These are phyloP conservation scores for Hermodice carunculata DNA, from an alignment of 2,888 invertebrate genomes.

Conservation along the genomic window DNA sequence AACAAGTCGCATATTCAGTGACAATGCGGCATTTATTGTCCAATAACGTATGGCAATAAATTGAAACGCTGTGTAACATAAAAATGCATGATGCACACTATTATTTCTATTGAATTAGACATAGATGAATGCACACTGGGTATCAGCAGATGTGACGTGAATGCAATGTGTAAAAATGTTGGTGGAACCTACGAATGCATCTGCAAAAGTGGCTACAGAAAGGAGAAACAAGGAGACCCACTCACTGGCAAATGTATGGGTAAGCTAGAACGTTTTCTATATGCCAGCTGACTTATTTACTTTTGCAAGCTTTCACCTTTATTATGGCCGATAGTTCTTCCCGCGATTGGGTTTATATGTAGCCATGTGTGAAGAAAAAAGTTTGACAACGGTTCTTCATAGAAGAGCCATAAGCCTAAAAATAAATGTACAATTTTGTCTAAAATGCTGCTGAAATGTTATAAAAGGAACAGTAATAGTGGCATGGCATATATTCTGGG, in stretches of 20 bases:
- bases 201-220: slow-evolving; percentile 12
- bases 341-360: too few species aligned
- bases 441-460: too few species aligned
- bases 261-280: neutral
- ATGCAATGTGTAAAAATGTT: slow-evolving; percentile 16
- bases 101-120: slow-evolving; percentile 6
- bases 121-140: slow-evolving; percentile 6
- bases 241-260: slow-evolving; percentile 1
- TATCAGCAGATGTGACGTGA: neutral
- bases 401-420: too few species aligned
- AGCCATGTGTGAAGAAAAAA: too few species aligned
- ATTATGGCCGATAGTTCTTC: too few species aligned
- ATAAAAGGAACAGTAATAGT: too few species aligned
- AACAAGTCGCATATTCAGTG: too few species aligned
- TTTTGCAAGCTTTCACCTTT: neutral
- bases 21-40: neutral
- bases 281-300: neutral
- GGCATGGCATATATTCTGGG: too few species aligned
- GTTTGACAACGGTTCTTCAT: too few species aligned
- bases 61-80: neutral
- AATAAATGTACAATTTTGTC: too few species aligned
- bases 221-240: neutral
- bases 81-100: neutral
- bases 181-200: slow-evolving; percentile 9
- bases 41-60: neutral